phyloP scores from a whole-genome alignment of 2,888 invertebrate genomes.

The Diogma glabrata region DNA sequence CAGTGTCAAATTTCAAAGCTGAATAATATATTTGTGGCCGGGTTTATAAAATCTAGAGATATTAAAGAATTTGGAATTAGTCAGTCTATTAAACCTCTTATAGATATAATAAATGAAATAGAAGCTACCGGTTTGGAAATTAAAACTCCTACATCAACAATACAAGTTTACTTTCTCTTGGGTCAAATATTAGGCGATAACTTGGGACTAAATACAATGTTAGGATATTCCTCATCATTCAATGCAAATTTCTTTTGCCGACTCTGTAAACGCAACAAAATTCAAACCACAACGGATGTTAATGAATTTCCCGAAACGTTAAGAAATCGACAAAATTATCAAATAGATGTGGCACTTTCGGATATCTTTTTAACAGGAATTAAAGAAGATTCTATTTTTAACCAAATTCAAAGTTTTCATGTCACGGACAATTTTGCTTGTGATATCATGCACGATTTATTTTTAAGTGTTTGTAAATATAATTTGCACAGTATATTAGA shows the following conservation, averaged over 20 bases:
- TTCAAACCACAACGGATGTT: not conserved
- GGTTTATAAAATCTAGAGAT: not conserved
- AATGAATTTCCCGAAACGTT: not conserved
- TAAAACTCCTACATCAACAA: not conserved
- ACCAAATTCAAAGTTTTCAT: not conserved
- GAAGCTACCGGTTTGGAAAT: not conserved
- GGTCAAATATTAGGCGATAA: not conserved
- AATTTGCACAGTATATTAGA: not conserved
- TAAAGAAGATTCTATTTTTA: not conserved
- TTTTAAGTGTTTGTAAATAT: not conserved
- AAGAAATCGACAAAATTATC: not conserved
- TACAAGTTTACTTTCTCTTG: not conserved
- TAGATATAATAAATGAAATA: not conserved
- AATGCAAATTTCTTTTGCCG: not conserved
- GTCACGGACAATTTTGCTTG: not conserved
- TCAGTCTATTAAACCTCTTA: not conserved
- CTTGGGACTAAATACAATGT: not conserved
- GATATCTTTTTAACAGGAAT: not conserved
- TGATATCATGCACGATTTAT: not conserved
- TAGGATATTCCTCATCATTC: not conserved
- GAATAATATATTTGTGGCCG: not conserved
- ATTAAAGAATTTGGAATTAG: not conserved
- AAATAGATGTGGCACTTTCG: not conserved
- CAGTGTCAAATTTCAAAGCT: not conserved
- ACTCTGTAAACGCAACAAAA: not conserved